phyloP scores from a whole-genome alignment of 2,797 vertebrate genomes.

The Cottoperca gobio region DNA sequence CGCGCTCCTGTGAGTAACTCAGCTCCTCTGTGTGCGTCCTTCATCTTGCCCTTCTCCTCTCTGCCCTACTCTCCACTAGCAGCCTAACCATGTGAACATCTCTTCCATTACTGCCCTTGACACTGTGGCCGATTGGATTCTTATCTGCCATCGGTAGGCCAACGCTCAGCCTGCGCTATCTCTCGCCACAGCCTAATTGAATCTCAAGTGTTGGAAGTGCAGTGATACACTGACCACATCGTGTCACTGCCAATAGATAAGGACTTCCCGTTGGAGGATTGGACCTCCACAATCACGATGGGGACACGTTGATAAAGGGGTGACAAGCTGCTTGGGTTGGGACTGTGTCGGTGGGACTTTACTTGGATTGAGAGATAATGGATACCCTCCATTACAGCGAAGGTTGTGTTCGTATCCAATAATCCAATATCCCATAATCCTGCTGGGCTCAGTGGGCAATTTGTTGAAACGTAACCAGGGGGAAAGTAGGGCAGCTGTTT shows the following conservation, averaged over 20 bases:
- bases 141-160: constrained; percentile 78
- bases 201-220: constrained; percentile 79
- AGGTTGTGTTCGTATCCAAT: constrained; percentile 63
- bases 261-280: constrained; percentile 63
- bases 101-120: constrained; percentile 77
- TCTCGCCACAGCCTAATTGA: constrained; percentile 78
- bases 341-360: constrained; percentile 45
- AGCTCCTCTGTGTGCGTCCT: constrained; percentile 47
- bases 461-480: constrained; percentile 58
- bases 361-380: constrained; percentile 70
- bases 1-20: not conserved
- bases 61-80: constrained; percentile 29
- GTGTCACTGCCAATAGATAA: constrained; percentile 80
- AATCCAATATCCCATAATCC: constrained; percentile 66
- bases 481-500: constrained; percentile 45
- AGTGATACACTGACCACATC: constrained; percentile 72
- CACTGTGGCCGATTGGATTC: constrained; percentile 79
- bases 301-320: constrained; percentile 69
- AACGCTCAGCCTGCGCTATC: constrained; percentile 58
- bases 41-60: constrained; percentile 54
- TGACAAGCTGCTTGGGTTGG: constrained; percentile 53
- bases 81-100: constrained; percentile 52
- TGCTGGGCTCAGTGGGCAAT: constrained; percentile 47
- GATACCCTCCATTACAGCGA: constrained; percentile 65
- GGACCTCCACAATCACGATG: constrained; percentile 66